Evolutionary conservation across 2,113 vertebrate genomes (phyloP).

Genomic region (Toxotes chatareus): DNA sequence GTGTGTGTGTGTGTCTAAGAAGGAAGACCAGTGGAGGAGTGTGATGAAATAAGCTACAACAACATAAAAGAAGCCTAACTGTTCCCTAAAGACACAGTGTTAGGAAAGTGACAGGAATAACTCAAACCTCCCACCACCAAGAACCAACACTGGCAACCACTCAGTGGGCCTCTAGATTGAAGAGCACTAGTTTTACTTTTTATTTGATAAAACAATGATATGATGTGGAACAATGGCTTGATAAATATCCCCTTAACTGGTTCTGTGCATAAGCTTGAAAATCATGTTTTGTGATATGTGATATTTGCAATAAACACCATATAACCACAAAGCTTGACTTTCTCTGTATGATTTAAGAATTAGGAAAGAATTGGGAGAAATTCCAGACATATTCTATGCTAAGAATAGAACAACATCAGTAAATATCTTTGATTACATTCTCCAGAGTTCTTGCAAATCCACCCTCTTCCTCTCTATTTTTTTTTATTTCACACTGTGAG

Average conservation of each 20-base stretch:
- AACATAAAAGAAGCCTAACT: slow-evolving; percentile 69
- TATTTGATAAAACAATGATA: slow-evolving; percentile 2
- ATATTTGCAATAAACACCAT: background rate
- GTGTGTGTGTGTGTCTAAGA: slow-evolving; percentile 2
- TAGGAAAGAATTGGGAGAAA: slow-evolving; percentile 13
- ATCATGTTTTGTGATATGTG: background rate
- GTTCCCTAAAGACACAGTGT: slow-evolving; percentile 67
- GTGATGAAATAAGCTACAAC: slow-evolving; percentile 73
- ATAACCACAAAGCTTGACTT: background rate
- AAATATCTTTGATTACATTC: slow-evolving; percentile 26
- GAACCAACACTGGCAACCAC: slow-evolving; percentile 4
- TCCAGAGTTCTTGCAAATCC: background rate
- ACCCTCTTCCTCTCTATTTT: background rate
- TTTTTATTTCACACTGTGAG: background rate
- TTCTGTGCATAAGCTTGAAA: background rate
- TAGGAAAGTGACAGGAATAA: slow-evolving; percentile 63
- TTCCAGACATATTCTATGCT: slow-evolving; percentile 22
- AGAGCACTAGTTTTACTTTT: background rate
- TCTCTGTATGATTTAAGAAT: slow-evolving; percentile 2
- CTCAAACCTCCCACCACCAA: slow-evolving; percentile 43
- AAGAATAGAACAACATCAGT: slow-evolving; percentile 30
- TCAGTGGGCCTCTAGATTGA: background rate
- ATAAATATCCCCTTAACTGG: background rate
- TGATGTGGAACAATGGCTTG: background rate
- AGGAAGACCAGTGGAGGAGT: slow-evolving; percentile 51